Percentiles rank a stretch among this genome's conserved stretches.
phyloP scores from a whole-genome alignment of 2,888 invertebrate species.

The Drosophila putrida region DNA sequence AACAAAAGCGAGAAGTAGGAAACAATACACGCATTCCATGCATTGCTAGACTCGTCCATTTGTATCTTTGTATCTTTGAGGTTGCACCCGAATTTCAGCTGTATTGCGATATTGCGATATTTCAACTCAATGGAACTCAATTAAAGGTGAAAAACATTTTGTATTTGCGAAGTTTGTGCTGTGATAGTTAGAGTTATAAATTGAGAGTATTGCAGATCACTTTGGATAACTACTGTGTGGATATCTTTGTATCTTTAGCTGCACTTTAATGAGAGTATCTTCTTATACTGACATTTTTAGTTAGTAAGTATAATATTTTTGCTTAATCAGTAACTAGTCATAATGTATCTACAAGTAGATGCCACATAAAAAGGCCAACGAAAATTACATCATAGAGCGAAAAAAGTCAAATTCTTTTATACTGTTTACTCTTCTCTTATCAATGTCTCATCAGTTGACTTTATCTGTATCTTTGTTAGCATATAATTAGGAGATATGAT shows the following conservation, averaged over 20 bases:
- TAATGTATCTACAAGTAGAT: too few relatives aligned
- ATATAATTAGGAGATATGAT: background rate
- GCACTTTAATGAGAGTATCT: background rate
- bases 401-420: too few relatives aligned
- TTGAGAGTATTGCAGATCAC: background rate
- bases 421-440: background rate
- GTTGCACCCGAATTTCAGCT: slow-evolving; percentile 15
- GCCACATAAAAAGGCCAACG: too few relatives aligned
- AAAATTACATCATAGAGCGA: too few relatives aligned
- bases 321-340: too few relatives aligned
- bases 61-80: slow-evolving; percentile 18
- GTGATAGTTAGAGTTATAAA: background rate
- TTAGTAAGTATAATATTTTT: too few relatives aligned
- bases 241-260: slow-evolving; percentile 4
- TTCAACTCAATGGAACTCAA: background rate
- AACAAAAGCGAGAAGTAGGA: background rate
- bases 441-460: background rate
- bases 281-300: background rate
- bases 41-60: background rate
- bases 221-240: background rate
- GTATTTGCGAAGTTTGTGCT: background rate
- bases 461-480: background rate
- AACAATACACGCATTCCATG: background rate
- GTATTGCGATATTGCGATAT: background rate
- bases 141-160: background rate